These are phyloP conservation scores for Toxotes chatareus DNA, from an alignment of 2,113 vertebrate species.

Conservation along the genomic window DNA sequence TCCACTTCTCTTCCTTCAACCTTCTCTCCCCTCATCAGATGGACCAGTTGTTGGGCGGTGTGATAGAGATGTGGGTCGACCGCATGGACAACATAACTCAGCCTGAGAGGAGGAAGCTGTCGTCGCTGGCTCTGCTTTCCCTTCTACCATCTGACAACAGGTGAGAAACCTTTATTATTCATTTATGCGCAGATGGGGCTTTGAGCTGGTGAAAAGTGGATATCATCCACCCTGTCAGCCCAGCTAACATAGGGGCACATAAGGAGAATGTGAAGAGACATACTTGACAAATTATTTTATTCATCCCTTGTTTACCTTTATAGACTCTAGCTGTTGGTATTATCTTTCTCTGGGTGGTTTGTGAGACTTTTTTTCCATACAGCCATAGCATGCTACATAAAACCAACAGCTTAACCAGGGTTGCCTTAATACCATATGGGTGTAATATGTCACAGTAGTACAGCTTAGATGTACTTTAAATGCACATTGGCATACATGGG, in stretches of 20 bases:
- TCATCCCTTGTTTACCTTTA: background rate
- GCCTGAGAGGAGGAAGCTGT: conserved; percentile 97
- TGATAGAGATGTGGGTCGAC: conserved; percentile 99
- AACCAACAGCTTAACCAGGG: background rate
- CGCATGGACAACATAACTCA: conserved; percentile 99
- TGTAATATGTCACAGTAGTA: background rate
- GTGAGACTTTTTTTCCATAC: background rate
- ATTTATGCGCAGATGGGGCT: conserved; percentile 34
- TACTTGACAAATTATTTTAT: conserved; percentile 13
- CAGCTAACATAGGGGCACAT: conserved; percentile 13
- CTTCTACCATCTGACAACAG: conserved; percentile 93
- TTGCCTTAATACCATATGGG: background rate
- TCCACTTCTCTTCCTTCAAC: background rate
- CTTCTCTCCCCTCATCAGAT: conserved; percentile 78
- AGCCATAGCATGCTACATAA: background rate
- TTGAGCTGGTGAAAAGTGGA: background rate
- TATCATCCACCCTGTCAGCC: conserved; percentile 5
- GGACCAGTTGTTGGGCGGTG: conserved; percentile 91
- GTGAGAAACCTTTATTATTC: conserved; percentile 76
- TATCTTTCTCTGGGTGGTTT: background rate
- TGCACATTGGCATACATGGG: background rate
- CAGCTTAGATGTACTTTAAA: background rate
- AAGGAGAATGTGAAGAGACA: conserved; percentile 18
- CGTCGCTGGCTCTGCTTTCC: conserved; percentile 93
- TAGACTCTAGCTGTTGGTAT: conserved; percentile 2